phyloP scores from a whole-genome alignment of 2,113 vertebrate genomes.

The Propithecus coquereli region DNA sequence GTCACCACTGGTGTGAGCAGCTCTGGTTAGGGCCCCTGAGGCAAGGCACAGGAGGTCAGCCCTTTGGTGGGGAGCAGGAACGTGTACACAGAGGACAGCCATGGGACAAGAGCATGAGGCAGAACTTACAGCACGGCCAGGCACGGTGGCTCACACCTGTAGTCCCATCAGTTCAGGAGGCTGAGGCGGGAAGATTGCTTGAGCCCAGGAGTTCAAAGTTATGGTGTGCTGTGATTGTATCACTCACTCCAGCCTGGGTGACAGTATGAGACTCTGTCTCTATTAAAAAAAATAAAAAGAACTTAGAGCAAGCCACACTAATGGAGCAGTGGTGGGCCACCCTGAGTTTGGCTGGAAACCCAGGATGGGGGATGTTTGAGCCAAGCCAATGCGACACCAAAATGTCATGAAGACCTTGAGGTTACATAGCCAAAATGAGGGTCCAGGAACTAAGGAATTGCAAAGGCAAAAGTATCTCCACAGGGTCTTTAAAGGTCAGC shows the following conservation, averaged over 20 bases:
- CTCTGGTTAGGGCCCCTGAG: background rate
- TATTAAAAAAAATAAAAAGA: too few relatives aligned
- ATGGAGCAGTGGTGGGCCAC: too few relatives aligned
- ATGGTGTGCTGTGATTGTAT: too few relatives aligned
- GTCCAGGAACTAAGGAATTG: background rate
- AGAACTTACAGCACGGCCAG: background rate
- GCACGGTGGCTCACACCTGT: too few relatives aligned
- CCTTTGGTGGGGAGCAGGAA: background rate
- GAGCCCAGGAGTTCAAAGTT: too few relatives aligned
- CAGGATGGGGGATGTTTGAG: background rate
- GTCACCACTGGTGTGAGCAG: background rate
- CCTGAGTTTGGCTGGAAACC: background rate
- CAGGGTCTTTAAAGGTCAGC: background rate
- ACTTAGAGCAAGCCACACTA: too few relatives aligned
- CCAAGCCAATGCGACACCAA: background rate
- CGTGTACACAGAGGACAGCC: fast-evolving
- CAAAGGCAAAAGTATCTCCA: background rate
- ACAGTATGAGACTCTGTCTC: too few relatives aligned
- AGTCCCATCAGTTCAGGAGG: too few relatives aligned
- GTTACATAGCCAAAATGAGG: background rate
- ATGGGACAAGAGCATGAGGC: background rate
- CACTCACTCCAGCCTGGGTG: too few relatives aligned
- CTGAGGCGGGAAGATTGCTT: too few relatives aligned
- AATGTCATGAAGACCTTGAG: background rate
- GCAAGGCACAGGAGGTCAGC: background rate